A percentile compares a stretch with the other conserved stretches of the same genome.
Conservation (phyloP, 2,888 invertebrate genomes). For the Metopia argyrocephala region DNA sequence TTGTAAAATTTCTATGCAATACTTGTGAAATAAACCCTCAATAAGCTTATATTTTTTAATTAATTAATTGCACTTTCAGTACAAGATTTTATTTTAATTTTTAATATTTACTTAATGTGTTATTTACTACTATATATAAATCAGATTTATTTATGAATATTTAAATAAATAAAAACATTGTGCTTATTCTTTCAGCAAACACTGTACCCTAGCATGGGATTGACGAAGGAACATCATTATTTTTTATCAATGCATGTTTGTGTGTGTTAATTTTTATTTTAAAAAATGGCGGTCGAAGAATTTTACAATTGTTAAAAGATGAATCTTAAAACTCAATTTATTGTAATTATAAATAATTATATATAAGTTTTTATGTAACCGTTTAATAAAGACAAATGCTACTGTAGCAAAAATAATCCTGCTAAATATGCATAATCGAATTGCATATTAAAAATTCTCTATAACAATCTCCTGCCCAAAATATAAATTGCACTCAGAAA, state of each 20-base stretch:
- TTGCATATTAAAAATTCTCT: slow-evolving; percentile 32
- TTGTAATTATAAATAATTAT: neutral
- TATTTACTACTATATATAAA: too few relatives aligned
- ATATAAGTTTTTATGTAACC: neutral
- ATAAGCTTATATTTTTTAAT: too few relatives aligned
- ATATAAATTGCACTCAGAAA: slow-evolving; percentile 22
- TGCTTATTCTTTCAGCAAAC: slow-evolving; percentile 34
- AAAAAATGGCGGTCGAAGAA: slow-evolving; percentile 65
- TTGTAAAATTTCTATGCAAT: too few relatives aligned
- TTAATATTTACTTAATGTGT: too few relatives aligned
- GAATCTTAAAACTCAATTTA: slow-evolving; percentile 17
- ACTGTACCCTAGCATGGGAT: slow-evolving; percentile 56
- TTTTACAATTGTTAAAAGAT: slow-evolving; percentile 18
- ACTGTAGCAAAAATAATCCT: neutral
- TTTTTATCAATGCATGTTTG: slow-evolving; percentile 22
- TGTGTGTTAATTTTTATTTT: slow-evolving; percentile 47
- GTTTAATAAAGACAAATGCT: too few relatives aligned
- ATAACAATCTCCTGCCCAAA: slow-evolving; percentile 57
- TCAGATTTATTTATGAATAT: neutral
- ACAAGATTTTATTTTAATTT: too few relatives aligned
- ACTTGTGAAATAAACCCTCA: too few relatives aligned
- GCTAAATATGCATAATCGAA: neutral
- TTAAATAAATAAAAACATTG: neutral
- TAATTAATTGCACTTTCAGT: too few relatives aligned
- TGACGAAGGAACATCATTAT: slow-evolving; percentile 46